These are phyloP conservation scores for Motacilla alba DNA, from an alignment of 2,113 vertebrate species.

Conservation along the genomic window DNA sequence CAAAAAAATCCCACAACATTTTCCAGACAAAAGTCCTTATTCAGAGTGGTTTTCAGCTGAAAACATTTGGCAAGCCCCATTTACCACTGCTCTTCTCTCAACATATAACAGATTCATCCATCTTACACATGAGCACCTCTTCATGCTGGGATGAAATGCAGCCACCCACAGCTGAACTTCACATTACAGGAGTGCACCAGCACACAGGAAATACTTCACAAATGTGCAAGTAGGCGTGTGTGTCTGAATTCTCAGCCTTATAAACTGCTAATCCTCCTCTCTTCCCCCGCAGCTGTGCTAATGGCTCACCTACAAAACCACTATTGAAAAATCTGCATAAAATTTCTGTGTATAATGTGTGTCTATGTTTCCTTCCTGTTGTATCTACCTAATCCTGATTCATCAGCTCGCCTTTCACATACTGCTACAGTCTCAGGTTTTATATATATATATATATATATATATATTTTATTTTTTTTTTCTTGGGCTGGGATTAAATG, in stretches of 20 bases:
- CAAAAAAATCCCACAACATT: not conserved
- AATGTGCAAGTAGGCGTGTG: rapidly evolving
- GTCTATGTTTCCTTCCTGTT: not conserved
- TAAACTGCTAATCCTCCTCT: not conserved
- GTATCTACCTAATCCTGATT: no score
- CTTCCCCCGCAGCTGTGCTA: not conserved
- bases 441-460: no score
- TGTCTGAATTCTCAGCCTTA: not conserved
- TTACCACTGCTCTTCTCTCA: not conserved
- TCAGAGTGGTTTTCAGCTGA: not conserved
- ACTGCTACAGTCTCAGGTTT: not conserved
- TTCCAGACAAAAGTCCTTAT: not conserved
- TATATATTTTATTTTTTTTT: not conserved
- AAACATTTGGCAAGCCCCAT: not conserved
- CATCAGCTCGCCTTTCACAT: not conserved
- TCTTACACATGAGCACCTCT: not conserved
- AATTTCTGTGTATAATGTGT: rapidly evolving
- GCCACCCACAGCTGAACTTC: not conserved
- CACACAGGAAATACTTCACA: not conserved
- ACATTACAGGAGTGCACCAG: not conserved
- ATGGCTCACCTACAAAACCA: not conserved
- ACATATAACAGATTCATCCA: not conserved
- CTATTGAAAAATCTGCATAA: not conserved
- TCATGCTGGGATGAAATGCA: not conserved
- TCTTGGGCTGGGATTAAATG: not conserved